Evolutionary conservation across 2,888 invertebrate genomes (phyloP).

Genomic region (Parascotia fuliginaria): DNA sequence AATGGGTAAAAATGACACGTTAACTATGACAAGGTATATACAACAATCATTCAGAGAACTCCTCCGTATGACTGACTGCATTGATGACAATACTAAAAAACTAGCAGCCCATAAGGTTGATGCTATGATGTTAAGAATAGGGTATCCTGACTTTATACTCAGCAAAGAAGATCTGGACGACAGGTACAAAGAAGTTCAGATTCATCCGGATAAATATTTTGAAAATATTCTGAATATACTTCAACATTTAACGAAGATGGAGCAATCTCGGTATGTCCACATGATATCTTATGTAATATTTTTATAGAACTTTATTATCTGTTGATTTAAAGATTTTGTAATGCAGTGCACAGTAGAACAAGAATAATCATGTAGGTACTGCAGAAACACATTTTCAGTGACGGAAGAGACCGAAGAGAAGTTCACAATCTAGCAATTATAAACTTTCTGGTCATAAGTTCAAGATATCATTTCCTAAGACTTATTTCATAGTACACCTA

Average conservation of each 20-base stretch:
- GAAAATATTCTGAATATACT: conserved; percentile 93
- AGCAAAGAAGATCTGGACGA: conserved; percentile 89
- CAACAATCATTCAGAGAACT: conserved; percentile 94
- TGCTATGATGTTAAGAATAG: conserved; percentile 94
- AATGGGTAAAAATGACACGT: conserved; percentile 93
- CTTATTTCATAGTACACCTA: too few relatives aligned
- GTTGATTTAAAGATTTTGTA: too few relatives aligned
- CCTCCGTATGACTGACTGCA: conserved; percentile 92
- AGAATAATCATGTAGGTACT: too few relatives aligned
- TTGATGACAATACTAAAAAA: conserved; percentile 92
- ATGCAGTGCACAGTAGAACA: too few relatives aligned
- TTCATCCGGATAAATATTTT: conserved; percentile 91
- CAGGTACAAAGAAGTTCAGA: conserved; percentile 91
- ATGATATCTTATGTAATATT: too few relatives aligned
- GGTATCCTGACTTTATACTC: conserved; percentile 96
- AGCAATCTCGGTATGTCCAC: conserved; percentile 86
- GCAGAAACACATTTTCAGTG: too few relatives aligned
- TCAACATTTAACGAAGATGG: conserved; percentile 89
- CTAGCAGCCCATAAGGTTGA: conserved; percentile 94
- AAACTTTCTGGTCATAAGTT: too few relatives aligned
- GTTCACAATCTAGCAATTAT: too few relatives aligned
- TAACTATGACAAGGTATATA: conserved; percentile 95
- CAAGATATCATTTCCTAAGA: too few relatives aligned
- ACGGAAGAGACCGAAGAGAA: too few relatives aligned
- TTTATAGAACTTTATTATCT: too few relatives aligned